These are phyloP conservation scores for Crotalus viridis DNA, from an alignment of 2,113 vertebrate species.

Conservation along the genomic window DNA sequence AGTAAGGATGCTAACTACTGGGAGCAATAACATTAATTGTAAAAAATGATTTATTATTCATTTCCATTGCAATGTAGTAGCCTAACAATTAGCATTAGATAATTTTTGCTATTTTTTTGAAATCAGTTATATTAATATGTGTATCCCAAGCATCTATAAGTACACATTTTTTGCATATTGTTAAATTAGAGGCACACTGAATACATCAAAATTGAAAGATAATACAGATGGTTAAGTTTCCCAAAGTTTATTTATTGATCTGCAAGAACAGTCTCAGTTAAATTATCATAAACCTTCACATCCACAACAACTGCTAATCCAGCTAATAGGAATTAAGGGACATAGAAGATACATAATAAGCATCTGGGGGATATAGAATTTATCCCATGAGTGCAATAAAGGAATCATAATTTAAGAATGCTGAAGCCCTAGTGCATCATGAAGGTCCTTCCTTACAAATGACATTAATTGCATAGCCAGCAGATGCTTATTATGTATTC, in stretches of 20 bases:
- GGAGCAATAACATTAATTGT: not conserved
- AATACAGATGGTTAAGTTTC: conserved; percentile 63
- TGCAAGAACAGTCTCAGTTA: conserved; percentile 63
- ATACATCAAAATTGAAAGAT: conserved; percentile 48
- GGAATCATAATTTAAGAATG: conserved; percentile 69
- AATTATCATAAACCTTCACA: conserved; percentile 69
- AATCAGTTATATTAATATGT: not conserved
- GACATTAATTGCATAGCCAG: conserved; percentile 71
- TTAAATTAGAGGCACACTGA: conserved; percentile 37
- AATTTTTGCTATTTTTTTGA: not conserved
- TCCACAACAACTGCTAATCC: conserved; percentile 68
- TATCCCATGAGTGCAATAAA: conserved; percentile 69
- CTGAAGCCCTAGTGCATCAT: conserved; percentile 71
- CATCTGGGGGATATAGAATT: conserved; percentile 67
- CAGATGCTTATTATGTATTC: conserved; percentile 72
- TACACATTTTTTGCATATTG: conserved; percentile 33
- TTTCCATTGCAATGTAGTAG: not conserved
- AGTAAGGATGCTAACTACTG: conserved; percentile 2
- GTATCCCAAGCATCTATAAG: not conserved
- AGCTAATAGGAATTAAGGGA: conserved; percentile 72
- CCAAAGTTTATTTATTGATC: conserved; percentile 69
- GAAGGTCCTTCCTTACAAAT: conserved; percentile 72
- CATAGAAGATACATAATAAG: conserved; percentile 68
- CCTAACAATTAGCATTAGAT: not conserved
- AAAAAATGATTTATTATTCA: not conserved